Conservation (phyloP, 2,113 vertebrate species). For the Heloderma charlesbogerti region DNA sequence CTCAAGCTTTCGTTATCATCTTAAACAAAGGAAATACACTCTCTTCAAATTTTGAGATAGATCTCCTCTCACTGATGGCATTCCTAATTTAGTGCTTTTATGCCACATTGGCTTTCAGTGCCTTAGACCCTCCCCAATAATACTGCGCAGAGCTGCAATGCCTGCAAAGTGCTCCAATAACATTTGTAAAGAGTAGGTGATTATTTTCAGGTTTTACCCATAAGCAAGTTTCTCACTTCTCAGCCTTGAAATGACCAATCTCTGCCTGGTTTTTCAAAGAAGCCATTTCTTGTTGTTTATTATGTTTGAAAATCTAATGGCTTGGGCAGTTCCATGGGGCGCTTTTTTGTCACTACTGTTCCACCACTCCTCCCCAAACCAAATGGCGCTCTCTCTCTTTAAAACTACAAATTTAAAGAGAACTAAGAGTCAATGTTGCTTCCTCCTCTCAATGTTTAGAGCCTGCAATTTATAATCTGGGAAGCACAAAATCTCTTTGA, state of each 20-base stretch:
- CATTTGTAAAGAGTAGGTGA: slow-evolving; percentile 72
- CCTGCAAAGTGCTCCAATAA: slow-evolving; percentile 92
- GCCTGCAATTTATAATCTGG: slow-evolving; percentile 68
- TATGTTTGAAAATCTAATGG: slow-evolving; percentile 50
- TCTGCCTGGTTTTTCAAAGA: slow-evolving; percentile 44
- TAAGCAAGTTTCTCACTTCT: slow-evolving; percentile 67
- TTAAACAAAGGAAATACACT: slow-evolving; percentile 50
- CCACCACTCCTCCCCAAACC: no score
- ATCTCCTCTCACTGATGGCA: slow-evolving; percentile 77
- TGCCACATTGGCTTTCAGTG: slow-evolving; percentile 87
- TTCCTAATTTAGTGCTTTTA: slow-evolving; percentile 82
- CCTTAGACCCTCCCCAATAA: slow-evolving; percentile 88
- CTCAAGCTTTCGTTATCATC: slow-evolving; percentile 41
- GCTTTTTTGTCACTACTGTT: slow-evolving; percentile 5
- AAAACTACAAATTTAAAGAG: slow-evolving; percentile 60
- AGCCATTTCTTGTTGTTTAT: slow-evolving; percentile 59
- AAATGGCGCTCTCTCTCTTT: slow-evolving; percentile 18
- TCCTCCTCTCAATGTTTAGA: slow-evolving; percentile 61
- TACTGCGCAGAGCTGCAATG: slow-evolving; percentile 98
- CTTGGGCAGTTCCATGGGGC: slow-evolving; percentile 56
- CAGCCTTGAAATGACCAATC: slow-evolving; percentile 53
- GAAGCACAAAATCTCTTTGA: slow-evolving; percentile 68
- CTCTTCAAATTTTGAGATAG: slow-evolving; percentile 70
- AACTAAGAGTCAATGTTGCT: slow-evolving; percentile 65
- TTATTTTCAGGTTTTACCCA: slow-evolving; percentile 74